Base-by-base conservation (phyloP, 2,888 invertebrate species). In the Epinotia ramella region DNA sequence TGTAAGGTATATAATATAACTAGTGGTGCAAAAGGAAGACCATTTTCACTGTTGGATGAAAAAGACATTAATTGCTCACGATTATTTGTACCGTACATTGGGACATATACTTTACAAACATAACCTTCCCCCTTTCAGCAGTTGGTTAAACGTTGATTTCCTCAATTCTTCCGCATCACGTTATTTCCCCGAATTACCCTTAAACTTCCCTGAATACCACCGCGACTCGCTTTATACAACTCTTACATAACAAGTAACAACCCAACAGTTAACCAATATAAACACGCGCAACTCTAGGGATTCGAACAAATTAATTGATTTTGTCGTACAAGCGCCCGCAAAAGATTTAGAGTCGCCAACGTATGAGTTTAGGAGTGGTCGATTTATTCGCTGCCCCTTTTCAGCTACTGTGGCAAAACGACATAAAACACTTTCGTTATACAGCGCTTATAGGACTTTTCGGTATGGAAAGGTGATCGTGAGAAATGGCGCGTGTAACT, bases 401-500 rank as follows among this genome's bases (percentile, higher is more conserved):
- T 44, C n/a, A 12, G 16, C 16, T 33, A 5, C 6, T 2, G 20
- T 11, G 18, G 46, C 24, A 40, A 74, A 70, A 65, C 11, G 20
- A 40, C 33, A 59, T 9, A 40, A 65, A 9, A 13, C 56, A 16
- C 2, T 33, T 3, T 18, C 18, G 33, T 40, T 63, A 40, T 18
- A 11, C 62, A 63, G 46, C 49, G 13, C 24, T 13, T 12, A 18
- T 69, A 46, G 4, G 2, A 7, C 59, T n/a, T n/a, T 69, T 69
- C n/a, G 9, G 12, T 46, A 40, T 20, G 16, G 16, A 46, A 20
- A 0, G 9, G 57, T 16, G 16, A n/a, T 49, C 65, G 70, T 75
- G 75, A 75, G 75, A 77, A 77, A 77, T 77, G 74, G 74, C 53
- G 74, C 64, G 59, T 74, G 74, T 68, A 74, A 77, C 67, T 74